Evolutionary conservation across 2,113 vertebrate genomes (phyloP).

Genomic region (Neoarius graeffei): DNA sequence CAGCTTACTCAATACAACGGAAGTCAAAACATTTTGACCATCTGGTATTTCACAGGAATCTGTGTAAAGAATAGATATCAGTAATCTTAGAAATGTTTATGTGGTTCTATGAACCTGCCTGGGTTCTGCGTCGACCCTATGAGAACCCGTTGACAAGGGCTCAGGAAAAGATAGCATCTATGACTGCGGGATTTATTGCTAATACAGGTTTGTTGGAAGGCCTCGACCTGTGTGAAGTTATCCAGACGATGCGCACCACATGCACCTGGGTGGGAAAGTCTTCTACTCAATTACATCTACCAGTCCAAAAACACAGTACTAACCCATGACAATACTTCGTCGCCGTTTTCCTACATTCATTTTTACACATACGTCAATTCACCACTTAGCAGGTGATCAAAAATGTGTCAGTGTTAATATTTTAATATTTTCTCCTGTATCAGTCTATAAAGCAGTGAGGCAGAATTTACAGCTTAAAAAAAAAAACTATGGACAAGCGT

Average conservation of each 20-base stretch:
- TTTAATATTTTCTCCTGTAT: not conserved
- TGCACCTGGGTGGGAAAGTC: not conserved
- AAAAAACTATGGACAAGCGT: constrained; percentile 26
- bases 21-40: not conserved
- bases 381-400: constrained; percentile 5
- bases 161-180: not conserved
- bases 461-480: constrained; percentile 45
- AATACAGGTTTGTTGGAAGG: not conserved
- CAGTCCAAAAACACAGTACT: constrained; percentile 16
- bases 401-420: constrained; percentile 14
- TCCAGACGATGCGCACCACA: not conserved
- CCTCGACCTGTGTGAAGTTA: not conserved
- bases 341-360: constrained; percentile 11
- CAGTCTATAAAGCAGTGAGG: constrained; percentile 17
- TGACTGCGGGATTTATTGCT: not conserved
- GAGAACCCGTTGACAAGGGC: not conserved
- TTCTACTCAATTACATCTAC: not conserved
- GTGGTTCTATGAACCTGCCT: not conserved
- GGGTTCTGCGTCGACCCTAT: not conserved
- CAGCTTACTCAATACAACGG: not conserved
- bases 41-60: not conserved
- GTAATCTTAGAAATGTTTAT: not conserved
- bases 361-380: not conserved
- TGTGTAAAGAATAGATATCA: not conserved
- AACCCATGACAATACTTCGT: constrained; percentile 32